phyloP scores from a whole-genome alignment of 2,888 invertebrate species.

The Dicyrtoma fusca region DNA sequence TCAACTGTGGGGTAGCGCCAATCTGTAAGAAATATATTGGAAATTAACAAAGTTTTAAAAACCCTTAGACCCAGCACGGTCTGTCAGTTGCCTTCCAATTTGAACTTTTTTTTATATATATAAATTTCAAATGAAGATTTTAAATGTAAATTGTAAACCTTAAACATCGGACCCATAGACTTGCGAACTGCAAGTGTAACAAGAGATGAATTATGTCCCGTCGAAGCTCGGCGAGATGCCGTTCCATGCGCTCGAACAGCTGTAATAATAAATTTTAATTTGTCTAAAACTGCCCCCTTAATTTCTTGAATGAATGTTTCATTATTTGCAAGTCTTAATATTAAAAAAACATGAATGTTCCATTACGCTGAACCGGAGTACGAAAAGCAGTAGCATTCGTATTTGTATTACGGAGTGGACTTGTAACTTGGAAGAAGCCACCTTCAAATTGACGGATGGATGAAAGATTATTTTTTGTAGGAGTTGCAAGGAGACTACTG shows the following conservation, averaged over 20 bases:
- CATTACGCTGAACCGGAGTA: conserved; percentile 2
- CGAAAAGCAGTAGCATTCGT: neutral
- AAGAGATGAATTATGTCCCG: conserved; percentile 8
- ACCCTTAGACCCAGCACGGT: too few species aligned
- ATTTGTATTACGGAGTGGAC: conserved; percentile 25
- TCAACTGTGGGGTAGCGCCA: too few species aligned
- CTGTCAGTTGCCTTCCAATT: too few species aligned
- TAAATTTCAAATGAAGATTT: too few species aligned
- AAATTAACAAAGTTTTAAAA: neutral
- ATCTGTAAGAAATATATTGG: too few species aligned
- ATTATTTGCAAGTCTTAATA: neutral
- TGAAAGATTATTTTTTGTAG: neutral
- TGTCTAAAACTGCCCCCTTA: too few species aligned
- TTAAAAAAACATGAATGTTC: neutral
- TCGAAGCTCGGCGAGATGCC: neutral
- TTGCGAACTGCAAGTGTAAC: conserved; percentile 42
- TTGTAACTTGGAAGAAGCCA: conserved; percentile 44
- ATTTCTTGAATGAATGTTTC: neutral
- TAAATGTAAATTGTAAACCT: conserved; percentile 14
- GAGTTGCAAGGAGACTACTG: too few species aligned
- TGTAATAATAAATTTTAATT: conserved; percentile 7
- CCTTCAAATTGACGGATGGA: conserved; percentile 43
- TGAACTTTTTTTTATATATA: too few species aligned
- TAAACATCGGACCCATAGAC: conserved; percentile 45
- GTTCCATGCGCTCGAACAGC: conserved; percentile 29